A percentile compares a stretch with the other conserved stretches of the same genome.
These are phyloP conservation scores for Drosophila rhopaloa DNA, from an alignment of 1,140 invertebrate species.

Conservation along the genomic window DNA sequence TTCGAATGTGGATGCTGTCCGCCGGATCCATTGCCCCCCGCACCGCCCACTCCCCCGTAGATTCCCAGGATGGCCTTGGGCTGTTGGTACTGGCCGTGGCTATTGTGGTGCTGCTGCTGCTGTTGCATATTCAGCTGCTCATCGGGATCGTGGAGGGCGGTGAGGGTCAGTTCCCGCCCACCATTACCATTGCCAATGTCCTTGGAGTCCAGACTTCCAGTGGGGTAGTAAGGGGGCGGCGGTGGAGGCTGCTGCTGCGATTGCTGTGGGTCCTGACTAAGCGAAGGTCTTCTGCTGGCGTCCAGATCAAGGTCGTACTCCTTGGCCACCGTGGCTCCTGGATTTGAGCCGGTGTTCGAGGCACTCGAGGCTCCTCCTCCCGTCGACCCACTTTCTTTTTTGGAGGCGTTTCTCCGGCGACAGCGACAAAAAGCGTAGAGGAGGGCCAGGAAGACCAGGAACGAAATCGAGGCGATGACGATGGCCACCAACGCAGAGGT, in stretches of 20 bases:
- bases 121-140: conserved; percentile 81
- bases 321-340: conserved; percentile 43
- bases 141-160: conserved; percentile 76
- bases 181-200: conserved; percentile 48
- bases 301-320: conserved; percentile 73
- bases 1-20: conserved; percentile 59
- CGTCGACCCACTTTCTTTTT: conserved; percentile 52
- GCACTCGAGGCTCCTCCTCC: no score
- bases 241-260: conserved; percentile 45
- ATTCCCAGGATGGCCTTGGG: conserved; percentile 53
- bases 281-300: conserved; percentile 47
- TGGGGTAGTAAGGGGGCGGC: conserved; percentile 77
- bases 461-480: conserved; percentile 68
- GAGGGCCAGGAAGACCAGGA: conserved; percentile 63
- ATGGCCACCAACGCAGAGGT: conserved; percentile 80
- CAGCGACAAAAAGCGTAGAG: conserved; percentile 76
- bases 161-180: conserved; percentile 76
- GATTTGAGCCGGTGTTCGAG: conserved; percentile 17
- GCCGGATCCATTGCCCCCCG: conserved; percentile 7
- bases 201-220: conserved; percentile 76
- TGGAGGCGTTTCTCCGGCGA: conserved; percentile 63
- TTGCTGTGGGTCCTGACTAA: conserved; percentile 44
- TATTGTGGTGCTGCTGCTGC: conserved; percentile 56
- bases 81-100: conserved; percentile 58
- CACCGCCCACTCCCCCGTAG: conserved; percentile 45